Evolutionary conservation across 2,888 invertebrate genomes (phyloP).

Genomic region (Stenoptilia bipunctidactyla): DNA sequence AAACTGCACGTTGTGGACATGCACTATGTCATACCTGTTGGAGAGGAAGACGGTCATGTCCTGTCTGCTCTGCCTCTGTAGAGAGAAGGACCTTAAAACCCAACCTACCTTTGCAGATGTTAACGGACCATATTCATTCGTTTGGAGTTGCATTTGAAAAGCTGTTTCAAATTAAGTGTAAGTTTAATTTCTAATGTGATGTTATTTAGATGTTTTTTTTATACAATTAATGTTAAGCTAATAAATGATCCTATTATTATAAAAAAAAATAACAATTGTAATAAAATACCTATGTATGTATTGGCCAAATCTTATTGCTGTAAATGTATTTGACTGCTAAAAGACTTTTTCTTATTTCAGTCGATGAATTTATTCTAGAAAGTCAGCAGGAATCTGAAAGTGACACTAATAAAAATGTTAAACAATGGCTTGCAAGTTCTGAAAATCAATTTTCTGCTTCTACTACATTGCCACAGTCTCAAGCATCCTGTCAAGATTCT

Average conservation of each 20-base stretch:
- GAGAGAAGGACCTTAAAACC: conserved; percentile 30
- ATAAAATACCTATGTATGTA: too few relatives aligned
- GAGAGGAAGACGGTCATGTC: conserved; percentile 34
- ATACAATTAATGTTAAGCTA: too few relatives aligned
- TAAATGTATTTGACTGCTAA: too few relatives aligned
- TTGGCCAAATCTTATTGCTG: too few relatives aligned
- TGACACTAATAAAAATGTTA: conserved; percentile 43
- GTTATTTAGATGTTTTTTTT: too few relatives aligned
- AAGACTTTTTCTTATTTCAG: too few relatives aligned
- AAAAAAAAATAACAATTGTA: too few relatives aligned
- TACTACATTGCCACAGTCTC: conserved; percentile 24
- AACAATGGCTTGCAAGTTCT: conserved; percentile 49
- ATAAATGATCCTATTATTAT: too few relatives aligned
- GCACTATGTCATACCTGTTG: conserved; percentile 49
- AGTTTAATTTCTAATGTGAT: too few relatives aligned
- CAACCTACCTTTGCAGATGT: conserved; percentile 33
- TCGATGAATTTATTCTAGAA: conserved; percentile 34
- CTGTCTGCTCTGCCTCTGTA: conserved; percentile 29
- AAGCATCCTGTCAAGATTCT: conserved; percentile 25
- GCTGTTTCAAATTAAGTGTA: conserved; percentile 41
- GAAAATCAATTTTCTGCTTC: conserved; percentile 54
- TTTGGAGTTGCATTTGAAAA: conserved; percentile 37
- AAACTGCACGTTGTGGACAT: conserved; percentile 47
- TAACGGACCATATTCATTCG: conserved; percentile 31
- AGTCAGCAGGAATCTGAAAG: conserved; percentile 14